Conservation (phyloP, 2,113 vertebrate species). For the Montifringilla adamsi region DNA sequence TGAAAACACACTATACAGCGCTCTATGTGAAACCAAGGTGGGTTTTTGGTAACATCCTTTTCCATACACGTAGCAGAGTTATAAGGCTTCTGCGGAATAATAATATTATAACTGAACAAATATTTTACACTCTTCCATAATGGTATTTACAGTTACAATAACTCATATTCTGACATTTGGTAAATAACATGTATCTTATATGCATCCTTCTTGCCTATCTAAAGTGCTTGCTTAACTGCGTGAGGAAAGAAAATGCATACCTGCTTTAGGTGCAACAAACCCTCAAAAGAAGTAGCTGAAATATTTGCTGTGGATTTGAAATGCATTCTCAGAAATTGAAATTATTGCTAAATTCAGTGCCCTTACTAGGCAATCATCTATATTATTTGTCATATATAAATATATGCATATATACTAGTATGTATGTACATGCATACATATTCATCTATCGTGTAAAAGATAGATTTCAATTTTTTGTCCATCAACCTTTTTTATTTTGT, state of each 20-base stretch:
- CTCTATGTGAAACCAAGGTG: constrained; percentile 39
- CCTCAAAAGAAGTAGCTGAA: constrained; percentile 7
- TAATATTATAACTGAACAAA: constrained; percentile 68
- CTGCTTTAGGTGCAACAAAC: constrained; percentile 9
- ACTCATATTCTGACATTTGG: constrained; percentile 44
- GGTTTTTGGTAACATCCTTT: constrained; percentile 68
- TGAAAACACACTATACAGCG: constrained; percentile 47
- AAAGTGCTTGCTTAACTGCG: constrained; percentile 68
- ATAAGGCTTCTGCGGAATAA: constrained; percentile 78
- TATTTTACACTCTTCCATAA: constrained; percentile 69
- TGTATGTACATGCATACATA: constrained; percentile 65
- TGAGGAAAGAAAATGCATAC: constrained; percentile 38
- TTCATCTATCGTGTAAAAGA: constrained; percentile 27
- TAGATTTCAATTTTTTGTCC: constrained; percentile 49
- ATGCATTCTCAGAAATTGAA: constrained; percentile 42
- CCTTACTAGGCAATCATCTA: constrained; percentile 46
- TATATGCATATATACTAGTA: constrained; percentile 47
- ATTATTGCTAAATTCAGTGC: constrained; percentile 62
- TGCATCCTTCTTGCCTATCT: constrained; percentile 55
- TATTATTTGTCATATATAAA: constrained; percentile 52
- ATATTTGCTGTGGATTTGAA: constrained; percentile 27
- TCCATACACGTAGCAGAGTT: constrained; percentile 65
- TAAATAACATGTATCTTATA: constrained; percentile 11
- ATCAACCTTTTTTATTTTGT: constrained; percentile 58
- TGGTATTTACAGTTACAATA: constrained; percentile 67